Evolutionary conservation across 1,140 invertebrate genomes (phyloP), one percentile per base, ranked within the genome.

Genomic region (Bombus difficillimus): DNA sequence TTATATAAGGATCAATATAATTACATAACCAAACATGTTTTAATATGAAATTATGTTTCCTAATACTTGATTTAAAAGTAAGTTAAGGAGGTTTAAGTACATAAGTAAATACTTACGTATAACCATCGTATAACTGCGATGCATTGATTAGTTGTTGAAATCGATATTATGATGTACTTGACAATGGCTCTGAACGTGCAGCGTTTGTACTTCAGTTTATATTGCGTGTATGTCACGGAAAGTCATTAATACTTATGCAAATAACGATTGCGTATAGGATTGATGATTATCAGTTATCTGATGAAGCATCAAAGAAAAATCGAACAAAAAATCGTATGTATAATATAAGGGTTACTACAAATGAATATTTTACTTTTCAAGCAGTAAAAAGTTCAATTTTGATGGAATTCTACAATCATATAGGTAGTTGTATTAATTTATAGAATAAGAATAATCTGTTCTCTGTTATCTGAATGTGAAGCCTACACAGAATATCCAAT

Each of bases 101-200:
- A 71, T 41, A 28, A 1, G 3, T n/a, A 13, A 4, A 25, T 59
- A 28, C 57, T 12, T 62, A 62, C 59, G 12, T 62, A 13, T 53
- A 62, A 62, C 10, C 59, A n/a, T 62, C 28, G 0, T 25, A 62
- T 28, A 62, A 62, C n/a, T 43, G 5, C 28, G 12, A 43, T 72
- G n/a, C n/a, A 79, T 68, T 12, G 78, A 80, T 68, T 41, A 28
- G 12, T n/a, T 37, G 4, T 39, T 25, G 5, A 62, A 81, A 73
- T 59, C 53, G 32, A 59, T 73, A 22, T 83, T 66, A 78, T 34
- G 57, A 77, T 77, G 87, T 80, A 90, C 89, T 89, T 90, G 87
- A 83, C 85, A 86, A 69, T 90, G 89, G 72, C 85, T 90, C 81
- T 88, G 89, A 83, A 77, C 77, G 43, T 83, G 64, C 22, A 80